Base-by-base conservation (phyloP, 2,113 vertebrate species). In the Triplophysa siluroides region DNA sequence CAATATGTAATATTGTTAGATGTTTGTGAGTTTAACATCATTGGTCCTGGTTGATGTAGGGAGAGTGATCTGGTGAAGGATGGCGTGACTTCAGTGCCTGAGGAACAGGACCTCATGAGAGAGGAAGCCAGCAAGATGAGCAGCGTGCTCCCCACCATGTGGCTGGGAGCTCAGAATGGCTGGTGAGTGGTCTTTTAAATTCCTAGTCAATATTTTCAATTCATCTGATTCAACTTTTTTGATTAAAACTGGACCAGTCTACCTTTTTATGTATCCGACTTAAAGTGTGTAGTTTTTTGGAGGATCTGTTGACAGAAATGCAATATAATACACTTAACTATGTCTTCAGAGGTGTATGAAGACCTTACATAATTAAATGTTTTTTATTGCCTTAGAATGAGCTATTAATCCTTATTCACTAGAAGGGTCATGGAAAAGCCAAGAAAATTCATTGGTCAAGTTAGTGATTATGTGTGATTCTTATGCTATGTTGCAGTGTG, bases 81-180 rank as follows among this genome's bases (percentile, higher is more conserved):
- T 0, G 93, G 93, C 0, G 84, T 95, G 73, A 92, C 94, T 64
- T 90, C 92, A 18, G 91, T 94, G 47, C 91, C 94, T 21, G 94
- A 91, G 68, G 96, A 99, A 76, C 95, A 96, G 89, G 96, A 99
- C 88, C 91, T 98, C 83, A 96, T 94, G 90, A 94, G 95, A 85
- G 96, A 98, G 82, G 98, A 99, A 90, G 98, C 97, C 29, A 95
- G 97, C 88, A 99, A 98, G 88, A 99, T 99, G 98, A 99, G 95
- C 88, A 99, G 98, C 50, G 94, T 98, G 65, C 91, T 97, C 82
- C 95, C 98, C 0, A 99, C 98, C 0, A 98, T 99, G 96, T 99
- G 98, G 98, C 93, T 99, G 54, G 98, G 97, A 23, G 95, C 98
- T 1, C 97, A 99, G 85, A 99, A 98, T 4, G 98, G 98, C 88